Percentiles rank a stretch among this genome's conserved stretches.
Conservation (phyloP, 2,113 vertebrate genomes). For the Dascyllus trimaculatus region DNA sequence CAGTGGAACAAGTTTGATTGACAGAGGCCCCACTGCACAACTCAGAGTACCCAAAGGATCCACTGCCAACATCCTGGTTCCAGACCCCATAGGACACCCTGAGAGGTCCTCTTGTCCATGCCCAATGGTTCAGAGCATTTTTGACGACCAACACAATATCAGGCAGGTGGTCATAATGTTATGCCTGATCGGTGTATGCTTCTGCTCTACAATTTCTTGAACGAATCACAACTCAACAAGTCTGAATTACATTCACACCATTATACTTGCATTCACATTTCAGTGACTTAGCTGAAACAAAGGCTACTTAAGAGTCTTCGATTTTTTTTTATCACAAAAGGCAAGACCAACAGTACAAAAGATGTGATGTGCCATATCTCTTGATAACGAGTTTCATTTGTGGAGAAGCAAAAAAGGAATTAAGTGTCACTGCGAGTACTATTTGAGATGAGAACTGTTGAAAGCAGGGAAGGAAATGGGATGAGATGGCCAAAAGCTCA, state of each 20-base stretch:
- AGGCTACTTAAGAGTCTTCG: not conserved
- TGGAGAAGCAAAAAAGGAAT: too few relatives aligned
- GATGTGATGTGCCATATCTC: not conserved
- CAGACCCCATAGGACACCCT: too few relatives aligned
- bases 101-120: too few relatives aligned
- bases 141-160: too few relatives aligned
- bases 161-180: too few relatives aligned
- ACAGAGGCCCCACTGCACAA: too few relatives aligned
- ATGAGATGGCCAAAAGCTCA: not conserved
- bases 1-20: too few relatives aligned
- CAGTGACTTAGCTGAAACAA: not conserved
- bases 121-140: too few relatives aligned
- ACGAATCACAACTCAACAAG: not conserved
- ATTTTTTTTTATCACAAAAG: not conserved
- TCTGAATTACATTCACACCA: not conserved
- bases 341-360: constrained; percentile 11
- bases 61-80: too few relatives aligned
- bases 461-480: not conserved
- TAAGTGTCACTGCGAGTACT: not conserved
- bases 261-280: too few relatives aligned
- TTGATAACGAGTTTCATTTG: not conserved
- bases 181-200: too few relatives aligned
- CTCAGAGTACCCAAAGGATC: too few relatives aligned
- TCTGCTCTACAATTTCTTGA: not conserved
- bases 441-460: not conserved